Percentiles rank a stretch among this genome's conserved stretches.
phyloP scores from a whole-genome alignment of 2,113 vertebrate genomes.

The Nannospalax galili region DNA sequence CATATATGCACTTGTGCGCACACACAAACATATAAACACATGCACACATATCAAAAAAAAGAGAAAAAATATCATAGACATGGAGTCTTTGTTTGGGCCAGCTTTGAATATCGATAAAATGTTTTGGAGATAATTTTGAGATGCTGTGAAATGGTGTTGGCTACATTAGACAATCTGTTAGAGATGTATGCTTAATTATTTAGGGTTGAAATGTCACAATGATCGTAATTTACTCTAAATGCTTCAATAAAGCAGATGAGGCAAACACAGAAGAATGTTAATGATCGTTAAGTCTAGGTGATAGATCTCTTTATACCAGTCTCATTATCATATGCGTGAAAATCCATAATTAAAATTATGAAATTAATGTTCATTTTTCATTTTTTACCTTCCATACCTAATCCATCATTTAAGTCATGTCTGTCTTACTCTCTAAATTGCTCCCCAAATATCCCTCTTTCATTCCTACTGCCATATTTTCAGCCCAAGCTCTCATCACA shows the following conservation, averaged over 20 bases:
- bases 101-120: not conserved
- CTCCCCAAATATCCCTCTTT: not conserved
- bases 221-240: slow-evolving; percentile 61
- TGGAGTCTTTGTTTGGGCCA: not conserved
- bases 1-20: too few relatives aligned
- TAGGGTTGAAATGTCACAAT: slow-evolving; percentile 34
- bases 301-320: not conserved
- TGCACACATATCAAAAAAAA: not conserved
- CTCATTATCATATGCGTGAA: not conserved
- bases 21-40: not conserved
- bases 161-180: slow-evolving; percentile 12
- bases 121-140: slow-evolving; percentile 8
- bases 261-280: slow-evolving; percentile 48
- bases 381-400: not conserved
- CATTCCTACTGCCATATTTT: not conserved
- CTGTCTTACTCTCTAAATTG: not conserved
- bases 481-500: not conserved
- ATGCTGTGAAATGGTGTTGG: not conserved
- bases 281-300: not conserved
- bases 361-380: slow-evolving; percentile 5
- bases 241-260: slow-evolving; percentile 62
- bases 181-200: slow-evolving; percentile 48
- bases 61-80: not conserved
- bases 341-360: slow-evolving; percentile 43
- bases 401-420: not conserved